Evolutionary conservation across 2,888 invertebrate species (phyloP).

Genomic region (Drosophila longiperda): DNA sequence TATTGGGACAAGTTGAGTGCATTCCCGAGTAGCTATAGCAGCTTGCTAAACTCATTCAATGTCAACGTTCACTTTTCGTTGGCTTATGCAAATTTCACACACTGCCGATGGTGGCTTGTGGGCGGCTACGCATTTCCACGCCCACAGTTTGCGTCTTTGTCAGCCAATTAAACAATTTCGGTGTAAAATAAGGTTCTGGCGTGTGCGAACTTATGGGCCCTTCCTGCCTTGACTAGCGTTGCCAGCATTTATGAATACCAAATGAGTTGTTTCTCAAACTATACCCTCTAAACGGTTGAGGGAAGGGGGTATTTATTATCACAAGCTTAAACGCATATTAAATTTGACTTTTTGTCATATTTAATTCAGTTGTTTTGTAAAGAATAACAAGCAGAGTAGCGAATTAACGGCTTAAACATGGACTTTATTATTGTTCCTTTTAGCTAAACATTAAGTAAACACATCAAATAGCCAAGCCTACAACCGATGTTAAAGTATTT

Average conservation of each 20-base stretch:
- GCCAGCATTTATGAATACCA: conserved; percentile 76
- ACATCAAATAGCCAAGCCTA: not conserved
- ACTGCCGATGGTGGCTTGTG: not conserved
- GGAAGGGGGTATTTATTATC: not conserved
- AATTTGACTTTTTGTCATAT: not conserved
- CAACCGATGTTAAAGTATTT: not conserved
- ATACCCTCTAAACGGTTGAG: conserved; percentile 25
- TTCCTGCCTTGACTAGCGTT: conserved; percentile 17
- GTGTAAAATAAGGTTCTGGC: conserved; percentile 54
- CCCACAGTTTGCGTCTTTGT: conserved; percentile 44
- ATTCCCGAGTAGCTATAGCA: conserved; percentile 59
- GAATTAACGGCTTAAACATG: not conserved
- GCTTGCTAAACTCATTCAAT: conserved; percentile 75
- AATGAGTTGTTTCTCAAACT: conserved; percentile 59
- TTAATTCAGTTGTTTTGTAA: not conserved
- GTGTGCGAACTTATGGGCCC: conserved; percentile 53
- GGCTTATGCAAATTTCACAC: conserved; percentile 74
- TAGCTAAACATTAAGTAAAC: not conserved
- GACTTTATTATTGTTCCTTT: not conserved
- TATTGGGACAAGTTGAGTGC: conserved; percentile 72
- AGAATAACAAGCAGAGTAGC: not conserved
- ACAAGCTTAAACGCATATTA: not conserved
- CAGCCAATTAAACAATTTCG: conserved; percentile 78
- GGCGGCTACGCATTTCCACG: not conserved
- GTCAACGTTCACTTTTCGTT: conserved; percentile 68